Percentiles rank a stretch among this genome's conserved stretches.
Conservation (phyloP, 1,140 invertebrate species). For the Pogonognathellus flavescens region DNA sequence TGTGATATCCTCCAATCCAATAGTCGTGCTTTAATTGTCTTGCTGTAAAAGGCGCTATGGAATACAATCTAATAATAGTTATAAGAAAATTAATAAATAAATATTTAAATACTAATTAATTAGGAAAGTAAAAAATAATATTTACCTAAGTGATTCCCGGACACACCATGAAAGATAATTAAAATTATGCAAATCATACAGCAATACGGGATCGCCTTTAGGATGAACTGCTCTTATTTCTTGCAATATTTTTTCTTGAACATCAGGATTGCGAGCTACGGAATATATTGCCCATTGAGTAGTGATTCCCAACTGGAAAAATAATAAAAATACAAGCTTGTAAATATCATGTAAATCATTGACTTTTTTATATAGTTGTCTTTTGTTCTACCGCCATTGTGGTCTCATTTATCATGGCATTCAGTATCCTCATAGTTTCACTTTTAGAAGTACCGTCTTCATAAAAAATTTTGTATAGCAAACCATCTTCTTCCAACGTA, state of each 20-base stretch:
- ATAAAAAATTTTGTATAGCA: not conserved
- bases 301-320: not conserved
- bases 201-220: not conserved
- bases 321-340: not conserved
- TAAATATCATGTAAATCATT: too few relatives aligned
- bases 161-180: not conserved
- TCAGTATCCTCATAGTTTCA: not conserved
- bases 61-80: not conserved
- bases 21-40: not conserved
- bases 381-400: not conserved
- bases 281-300: not conserved
- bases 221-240: not conserved
- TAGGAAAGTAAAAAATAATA: too few relatives aligned
- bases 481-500: not conserved
- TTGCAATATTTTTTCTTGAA: constrained; percentile 18
- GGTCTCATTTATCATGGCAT: not conserved
- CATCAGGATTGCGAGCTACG: not conserved
- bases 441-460: not conserved
- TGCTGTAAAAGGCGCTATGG: not conserved
- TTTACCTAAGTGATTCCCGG: too few relatives aligned
- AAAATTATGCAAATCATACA: not conserved
- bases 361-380: too few relatives aligned
- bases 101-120: too few relatives aligned
- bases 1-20: not conserved
- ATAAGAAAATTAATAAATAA: too few relatives aligned